A percentile compares a stretch with the other conserved stretches of the same genome.
These are phyloP conservation scores for Ceratitis capitata DNA, from an alignment of 1,140 invertebrate species.

Conservation along the genomic window DNA sequence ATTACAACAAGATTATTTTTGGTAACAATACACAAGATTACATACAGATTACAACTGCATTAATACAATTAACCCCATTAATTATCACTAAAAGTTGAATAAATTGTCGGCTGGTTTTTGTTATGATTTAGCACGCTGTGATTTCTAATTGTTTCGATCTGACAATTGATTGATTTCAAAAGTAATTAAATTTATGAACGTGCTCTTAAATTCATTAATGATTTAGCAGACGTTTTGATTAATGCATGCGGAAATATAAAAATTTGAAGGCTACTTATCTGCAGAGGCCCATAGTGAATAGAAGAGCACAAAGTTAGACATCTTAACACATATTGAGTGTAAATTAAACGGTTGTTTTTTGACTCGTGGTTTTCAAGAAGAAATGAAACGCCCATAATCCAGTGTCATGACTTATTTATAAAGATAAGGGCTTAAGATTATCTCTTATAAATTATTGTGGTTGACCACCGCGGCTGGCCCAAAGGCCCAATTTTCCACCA, in stretches of 20 bases:
- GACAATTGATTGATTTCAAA: background rate
- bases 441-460: too few relatives aligned
- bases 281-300: too few relatives aligned
- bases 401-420: too few relatives aligned
- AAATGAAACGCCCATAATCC: too few relatives aligned
- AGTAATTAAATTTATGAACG: background rate
- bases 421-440: too few relatives aligned
- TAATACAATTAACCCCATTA: background rate
- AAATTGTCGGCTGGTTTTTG: background rate
- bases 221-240: background rate
- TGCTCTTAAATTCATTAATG: background rate
- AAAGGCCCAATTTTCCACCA: too few relatives aligned
- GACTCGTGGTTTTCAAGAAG: too few relatives aligned
- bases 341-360: too few relatives aligned
- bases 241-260: background rate
- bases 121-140: background rate
- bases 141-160: background rate
- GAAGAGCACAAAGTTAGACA: too few relatives aligned
- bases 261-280: too few relatives aligned
- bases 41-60: background rate
- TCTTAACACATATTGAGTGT: too few relatives aligned
- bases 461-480: too few relatives aligned
- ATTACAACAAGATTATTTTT: background rate
- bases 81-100: background rate
- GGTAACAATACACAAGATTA: background rate